Base-by-base conservation (phyloP, 64 coral and sea anemone genomes). In the Acropora yongei region DNA sequence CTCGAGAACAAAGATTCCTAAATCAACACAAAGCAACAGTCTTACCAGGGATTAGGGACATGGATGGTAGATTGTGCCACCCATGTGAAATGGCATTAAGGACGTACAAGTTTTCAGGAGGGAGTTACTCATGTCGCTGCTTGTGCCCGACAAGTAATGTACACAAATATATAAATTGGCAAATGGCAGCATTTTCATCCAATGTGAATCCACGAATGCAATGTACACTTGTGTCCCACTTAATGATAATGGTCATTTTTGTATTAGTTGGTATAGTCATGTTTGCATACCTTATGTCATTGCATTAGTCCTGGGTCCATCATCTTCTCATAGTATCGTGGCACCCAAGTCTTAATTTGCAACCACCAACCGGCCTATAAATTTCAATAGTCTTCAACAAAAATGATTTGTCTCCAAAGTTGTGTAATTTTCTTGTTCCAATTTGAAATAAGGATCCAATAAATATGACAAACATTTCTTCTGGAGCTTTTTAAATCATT, bases 151-250 rank as follows among this genome's bases (percentile, higher is more conserved):
- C 81, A 51, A 97, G 92, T 71, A 97, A 94, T 68, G 42, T 97
- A 51, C 93, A 94, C 65, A 97, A 97, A 85, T 97, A 97, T 17
- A 63, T 93, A 57, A 97, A 97, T 42, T 97, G 95, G 95, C 95
- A 97, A 78, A 86, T 97, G 11, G 95, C 92, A 6, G 95, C 88
- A 48, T 97, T 97, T 97, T 89, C 74, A 49, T 44, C 81, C 41
- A 73, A 83, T 61, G 90, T 87, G 44, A 66, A 82, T 18, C 83
- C 45, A 67, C 20, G 74, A 79, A 90, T 97, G 72, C 93, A 89
- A 13, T 97, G 95, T 77, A 89, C 81, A 10, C 42, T 97, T 6
- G 95, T 97, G 40, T 97, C 95, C 1, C 95, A 97, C 69, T 72
- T 97, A 3, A 97, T 97, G 95, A 91, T 86, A 5, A 97, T 97